Base-by-base conservation (phyloP, 2,797 vertebrate species). In the Galaxias olidus region DNA sequence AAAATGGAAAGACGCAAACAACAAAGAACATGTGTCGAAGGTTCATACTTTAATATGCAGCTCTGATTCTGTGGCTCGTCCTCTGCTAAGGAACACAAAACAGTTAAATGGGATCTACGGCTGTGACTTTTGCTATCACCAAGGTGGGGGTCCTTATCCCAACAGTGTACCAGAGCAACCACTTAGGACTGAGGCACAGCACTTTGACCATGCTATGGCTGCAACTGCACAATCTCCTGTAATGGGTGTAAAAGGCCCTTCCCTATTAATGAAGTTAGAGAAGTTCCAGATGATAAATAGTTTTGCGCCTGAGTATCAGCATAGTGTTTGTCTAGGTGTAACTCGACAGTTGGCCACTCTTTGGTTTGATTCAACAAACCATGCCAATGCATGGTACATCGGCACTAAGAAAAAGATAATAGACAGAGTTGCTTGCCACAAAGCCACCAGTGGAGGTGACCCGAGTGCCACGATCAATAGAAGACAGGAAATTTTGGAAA, bases 401-500 rank as follows among this genome's bases (percentile, higher is more conserved):
- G 67, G 59, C 12, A 40, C 8, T n/a, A 53, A 66, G 64, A 54
- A 18, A 46, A 10, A 59, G 4, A 11, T 14, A 1, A 53, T 67
- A 48, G 66, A 77, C 63, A 20, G 1, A 63, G 58, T 41, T 73
- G 17, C 40, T 54, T 14, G 49, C 66, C 40, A 69, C 72, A 14
- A n/a, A 66, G 9, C 71, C 74, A 13, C 73, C 50, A 0, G 49
- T 71, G 6, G 64, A 75, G 45, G 13, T 75, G 10, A 64, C 62
- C 11, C 49, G 69, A 47, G 53, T 49, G 53, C 69, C 60, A 18
- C n/a, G 63, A 17, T 78, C 66, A 51, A 0, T 68, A 20, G 9
- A 44, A 7, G 61, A 68, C 4, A 6, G 61, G 8, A 75, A 65
- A 61, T 75, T 15, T 15, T 78, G 76, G 76, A 78, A 75, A 47